Evolutionary conservation across 2,113 vertebrate genomes (phyloP), one percentile per base, ranked within the genome.

Genomic region (Tupaia chinensis): DNA sequence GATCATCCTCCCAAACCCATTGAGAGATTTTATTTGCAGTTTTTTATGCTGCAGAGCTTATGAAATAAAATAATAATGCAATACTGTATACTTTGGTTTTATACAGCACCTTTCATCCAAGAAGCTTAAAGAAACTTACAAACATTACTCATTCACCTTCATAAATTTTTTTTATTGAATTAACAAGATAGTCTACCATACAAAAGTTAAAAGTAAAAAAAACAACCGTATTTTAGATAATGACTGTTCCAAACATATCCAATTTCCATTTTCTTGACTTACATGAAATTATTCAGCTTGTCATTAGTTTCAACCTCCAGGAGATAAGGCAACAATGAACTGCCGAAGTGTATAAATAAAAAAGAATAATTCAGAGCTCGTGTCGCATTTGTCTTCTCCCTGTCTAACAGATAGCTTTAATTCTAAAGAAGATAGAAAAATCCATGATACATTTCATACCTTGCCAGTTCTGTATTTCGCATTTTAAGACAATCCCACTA

Each of bases 31-130:
- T 88, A 92, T 95, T 87, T 92, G 66, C 11, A 72, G 72, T 23
- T 65, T 93, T 97, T 94, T 93, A 85, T 89, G 88, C 82, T 94
- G 65, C 88, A 91, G 81, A 97, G 87, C 13, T 95, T 95, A 87
- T 92, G 86, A 97, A 97, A 93, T 97, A 95, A 97, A 97, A 95
- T 92, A 91, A 88, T 82, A 95, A 97, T 83, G 63, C 73, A 84
- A 72, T 54, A 87, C 32, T 63, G 53, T 69, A 20, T 94, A 84
- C 80, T 96, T 97, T 85, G 22, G 27, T 93, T 97, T 96, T 95
- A 94, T 91, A 96, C 93, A 92, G 54, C 65, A 92, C 53, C 78
- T 96, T 97, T 96, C 92, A 93, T 95, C 86, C 60, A 74, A 74
- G 32, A 44, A 91, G 25, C 68, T 96, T 96, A 81, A 87, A 93